A percentile compares a stretch with the other conserved stretches of the same genome.
Evolutionary conservation across 2,113 vertebrate genomes (phyloP).

Genomic region (Ammospiza caudacuta): DNA sequence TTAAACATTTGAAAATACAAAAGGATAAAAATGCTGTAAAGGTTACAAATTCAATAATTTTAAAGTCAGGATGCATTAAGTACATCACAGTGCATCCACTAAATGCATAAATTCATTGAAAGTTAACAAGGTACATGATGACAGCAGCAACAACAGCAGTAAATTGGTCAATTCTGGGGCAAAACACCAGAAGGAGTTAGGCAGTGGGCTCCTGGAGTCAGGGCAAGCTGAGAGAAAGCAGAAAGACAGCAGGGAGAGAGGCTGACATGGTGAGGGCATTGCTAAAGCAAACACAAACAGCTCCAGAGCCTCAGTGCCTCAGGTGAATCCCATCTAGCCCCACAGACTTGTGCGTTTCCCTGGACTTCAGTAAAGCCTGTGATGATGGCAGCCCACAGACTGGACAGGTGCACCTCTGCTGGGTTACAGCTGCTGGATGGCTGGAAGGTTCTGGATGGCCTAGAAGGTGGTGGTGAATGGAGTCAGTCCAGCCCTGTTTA

Average conservation of each 20-base stretch:
- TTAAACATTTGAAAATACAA: background rate
- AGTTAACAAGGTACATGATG: fast-evolving
- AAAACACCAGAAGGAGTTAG: background rate
- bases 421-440: background rate
- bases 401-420: fast-evolving
- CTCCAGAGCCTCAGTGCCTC: background rate
- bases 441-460: too few species aligned
- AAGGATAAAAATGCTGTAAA: background rate
- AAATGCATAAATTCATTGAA: background rate
- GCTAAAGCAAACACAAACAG: background rate
- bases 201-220: background rate
- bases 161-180: background rate
- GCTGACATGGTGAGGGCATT: background rate
- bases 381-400: background rate
- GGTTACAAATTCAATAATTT: background rate
- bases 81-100: too few species aligned
- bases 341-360: background rate
- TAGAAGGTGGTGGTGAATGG: background rate
- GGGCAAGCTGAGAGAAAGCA: background rate
- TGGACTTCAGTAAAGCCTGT: background rate
- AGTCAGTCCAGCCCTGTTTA: background rate
- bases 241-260: background rate
- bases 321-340: too few species aligned
- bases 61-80: background rate
- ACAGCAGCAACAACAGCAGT: background rate